Evolutionary conservation across 30 jellyfish, hydroid and myxozoan genomes (phyloP), one percentile per base, ranked within the genome.

Genomic region (Sanderia malayensis): DNA sequence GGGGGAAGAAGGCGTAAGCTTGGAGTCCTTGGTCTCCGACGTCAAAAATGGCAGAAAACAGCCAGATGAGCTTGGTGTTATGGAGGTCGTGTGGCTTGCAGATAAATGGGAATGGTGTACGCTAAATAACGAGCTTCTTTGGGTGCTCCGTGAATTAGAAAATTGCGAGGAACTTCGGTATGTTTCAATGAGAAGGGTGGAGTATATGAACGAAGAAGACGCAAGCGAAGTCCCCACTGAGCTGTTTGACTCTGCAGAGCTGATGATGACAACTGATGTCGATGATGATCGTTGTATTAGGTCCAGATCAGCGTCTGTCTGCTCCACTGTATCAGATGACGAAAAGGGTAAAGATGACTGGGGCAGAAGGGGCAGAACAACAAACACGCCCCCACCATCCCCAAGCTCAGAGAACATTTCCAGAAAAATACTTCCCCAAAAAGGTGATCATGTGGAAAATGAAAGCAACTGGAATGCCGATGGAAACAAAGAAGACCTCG

Each of bases 81-180:
- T 37, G 27, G 86, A 82, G 25, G 94, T 82, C 17, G 80, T 82
- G 17, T 82, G 94, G 94, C 44, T 17, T 41, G 72, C 59, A 17
- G 82, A 82, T 22, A 71, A 55, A 46, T 82, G 94, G 94, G 86
- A 82, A 13, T 82, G 94, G 94, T 82, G 55, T 28, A 15, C 94
- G 0, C 55, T 71, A 22, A 67, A 72, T 33, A 82, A 82, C 44
- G 18, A 84, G 37, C 27, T 71, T 8, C 75, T 82, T 8, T 82
- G 94, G 94, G 94, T 82, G 70, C 69, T 58, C 32, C 81, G 71
- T 6, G 81, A 82, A 70, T 44, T 82, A 45, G 94, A 82, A 34
- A 82, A 82, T 62, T 45, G 63, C 23, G 86, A 78, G 17, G 71
- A 71, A 29, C 31, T 82, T 21, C 15, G 70, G 2, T 82, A 70